A percentile compares a stretch with the other conserved stretches of the same genome.
phyloP scores from a whole-genome alignment of 2,888 invertebrate species.

The Pyrrhia umbra region DNA sequence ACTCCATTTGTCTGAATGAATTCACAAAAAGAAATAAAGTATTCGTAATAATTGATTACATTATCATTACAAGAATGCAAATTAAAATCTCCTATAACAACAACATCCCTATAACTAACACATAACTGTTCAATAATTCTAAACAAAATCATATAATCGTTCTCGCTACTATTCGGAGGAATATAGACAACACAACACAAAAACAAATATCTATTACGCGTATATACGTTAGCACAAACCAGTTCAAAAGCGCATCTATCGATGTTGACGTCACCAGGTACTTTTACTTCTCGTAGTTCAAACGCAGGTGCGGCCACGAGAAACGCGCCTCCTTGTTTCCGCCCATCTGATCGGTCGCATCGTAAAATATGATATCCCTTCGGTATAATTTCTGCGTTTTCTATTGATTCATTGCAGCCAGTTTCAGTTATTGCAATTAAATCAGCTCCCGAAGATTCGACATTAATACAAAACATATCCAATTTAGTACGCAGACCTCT shows the following conservation, averaged over 20 bases:
- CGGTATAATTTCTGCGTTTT: not conserved
- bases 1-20: slow-evolving; percentile 52
- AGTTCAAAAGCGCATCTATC: slow-evolving; percentile 6
- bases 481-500: slow-evolving; percentile 20
- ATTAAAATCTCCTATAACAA: too few relatives aligned
- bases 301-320: not conserved
- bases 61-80: not conserved
- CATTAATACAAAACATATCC: not conserved
- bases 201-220: not conserved
- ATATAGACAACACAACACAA: slow-evolving; percentile 2
- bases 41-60: slow-evolving; percentile 33
- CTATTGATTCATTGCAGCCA: not conserved
- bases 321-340: too few relatives aligned
- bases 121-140: too few relatives aligned
- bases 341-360: too few relatives aligned
- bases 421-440: not conserved
- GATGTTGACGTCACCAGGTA: slow-evolving; percentile 3
- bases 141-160: not conserved
- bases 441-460: not conserved
- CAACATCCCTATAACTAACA: too few relatives aligned
- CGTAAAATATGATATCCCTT: too few relatives aligned
- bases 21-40: slow-evolving; percentile 30
- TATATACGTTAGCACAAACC: not conserved
- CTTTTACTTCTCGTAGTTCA: not conserved
- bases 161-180: not conserved